Percentiles rank a stretch among this genome's conserved stretches.
These are phyloP conservation scores for Magallana angulata DNA, from an alignment of 1,140 invertebrate genomes.

Conservation along the genomic window DNA sequence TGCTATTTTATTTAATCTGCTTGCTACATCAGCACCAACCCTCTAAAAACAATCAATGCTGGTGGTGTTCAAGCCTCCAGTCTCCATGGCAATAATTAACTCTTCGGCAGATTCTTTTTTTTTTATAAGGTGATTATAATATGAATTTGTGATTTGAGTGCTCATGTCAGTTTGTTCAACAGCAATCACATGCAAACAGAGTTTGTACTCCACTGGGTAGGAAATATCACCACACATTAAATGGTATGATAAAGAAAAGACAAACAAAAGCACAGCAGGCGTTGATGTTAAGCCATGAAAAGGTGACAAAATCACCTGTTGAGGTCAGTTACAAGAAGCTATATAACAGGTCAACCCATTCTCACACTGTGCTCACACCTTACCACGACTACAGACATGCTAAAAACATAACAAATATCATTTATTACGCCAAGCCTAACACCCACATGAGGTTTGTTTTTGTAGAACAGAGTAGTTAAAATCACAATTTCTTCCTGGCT, in stretches of 20 bases:
- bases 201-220: neutral
- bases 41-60: conserved; percentile 24
- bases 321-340: conserved; percentile 21
- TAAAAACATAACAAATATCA: neutral
- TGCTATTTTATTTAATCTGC: conserved; percentile 25
- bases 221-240: neutral
- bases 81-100: conserved; percentile 4
- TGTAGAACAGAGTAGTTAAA: no score
- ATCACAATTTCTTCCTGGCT: no score
- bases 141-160: neutral
- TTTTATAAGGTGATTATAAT: neutral
- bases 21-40: neutral
- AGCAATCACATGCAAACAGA: neutral
- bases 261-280: conserved; percentile 13
- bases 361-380: conserved; percentile 10
- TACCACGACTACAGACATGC: conserved; percentile 10
- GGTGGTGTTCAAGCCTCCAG: conserved; percentile 1
- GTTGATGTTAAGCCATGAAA: conserved; percentile 4
- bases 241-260: neutral
- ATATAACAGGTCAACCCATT: neutral
- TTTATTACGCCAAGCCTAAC: no score
- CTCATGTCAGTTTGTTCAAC: neutral
- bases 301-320: neutral
- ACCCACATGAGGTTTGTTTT: no score
- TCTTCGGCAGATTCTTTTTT: neutral